Conservation (phyloP, 1,140 invertebrate genomes). For the Zophobas morio region DNA sequence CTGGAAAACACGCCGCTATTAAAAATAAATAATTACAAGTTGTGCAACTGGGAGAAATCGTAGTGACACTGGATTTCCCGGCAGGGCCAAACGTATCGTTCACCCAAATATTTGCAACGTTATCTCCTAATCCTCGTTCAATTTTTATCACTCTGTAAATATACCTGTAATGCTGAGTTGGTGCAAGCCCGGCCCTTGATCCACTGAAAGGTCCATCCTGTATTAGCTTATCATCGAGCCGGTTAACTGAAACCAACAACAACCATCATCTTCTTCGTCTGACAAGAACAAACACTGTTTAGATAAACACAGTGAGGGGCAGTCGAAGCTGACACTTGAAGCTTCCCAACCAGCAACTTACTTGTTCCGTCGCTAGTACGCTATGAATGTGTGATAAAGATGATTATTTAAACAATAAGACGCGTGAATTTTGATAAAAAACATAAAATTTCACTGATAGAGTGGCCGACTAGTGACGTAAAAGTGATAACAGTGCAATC, state of each 20-base stretch:
- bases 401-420: constrained; percentile 33
- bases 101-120: not conserved
- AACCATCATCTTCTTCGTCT: constrained; percentile 4
- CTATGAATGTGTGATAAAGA: constrained; percentile 23
- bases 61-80: not conserved
- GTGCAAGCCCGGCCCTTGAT: constrained; percentile 44
- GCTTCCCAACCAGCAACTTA: constrained; percentile 10
- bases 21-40: constrained; percentile 24
- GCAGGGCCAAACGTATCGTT: not conserved
- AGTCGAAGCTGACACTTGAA: not conserved
- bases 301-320: not conserved
- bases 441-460: constrained; percentile 21
- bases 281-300: not conserved
- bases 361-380: not conserved
- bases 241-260: constrained; percentile 41
- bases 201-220: constrained; percentile 36
- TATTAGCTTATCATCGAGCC: constrained; percentile 18
- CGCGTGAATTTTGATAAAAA: constrained; percentile 41
- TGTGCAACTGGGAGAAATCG: constrained; percentile 9
- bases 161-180: constrained; percentile 48
- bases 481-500: constrained; percentile 32
- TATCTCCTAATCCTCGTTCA: not conserved
- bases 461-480: constrained; percentile 30
- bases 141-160: constrained; percentile 4
- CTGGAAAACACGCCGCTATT: not conserved